Evolutionary conservation across 2,797 vertebrate genomes (phyloP), one percentile per base, ranked within the genome.

Genomic region (Vultur gryphus): DNA sequence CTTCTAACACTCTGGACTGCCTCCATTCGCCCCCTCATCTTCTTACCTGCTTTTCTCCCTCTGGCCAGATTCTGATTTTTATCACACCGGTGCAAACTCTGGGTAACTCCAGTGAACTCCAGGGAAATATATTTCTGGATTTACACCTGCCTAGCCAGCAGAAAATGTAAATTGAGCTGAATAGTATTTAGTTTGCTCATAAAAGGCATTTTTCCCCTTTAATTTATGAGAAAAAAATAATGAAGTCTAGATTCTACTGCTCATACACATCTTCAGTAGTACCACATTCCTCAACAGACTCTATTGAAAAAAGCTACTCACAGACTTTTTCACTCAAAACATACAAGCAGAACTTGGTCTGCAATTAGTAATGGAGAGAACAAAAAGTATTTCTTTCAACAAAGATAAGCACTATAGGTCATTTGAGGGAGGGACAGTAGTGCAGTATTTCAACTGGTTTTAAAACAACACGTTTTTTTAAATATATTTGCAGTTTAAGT

Each of bases 131-230:
- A 77, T 64, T 70, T 69, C 75, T 78, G 59, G 26, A 92, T 84
- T 96, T 89, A 92, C 59, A 89, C 54, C 61, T 81, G 78, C 46
- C 84, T 55, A 92, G 65, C 35, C 35, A 71, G 71, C 20, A 84
- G 41, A 93, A 97, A 96, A 95, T 62, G 72, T 70, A 64, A 83
- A 92, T 39, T 81, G 43, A 87, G 64, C 31, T 31, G 49, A 90
- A 82, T 4, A 49, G 28, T 58, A 66, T 72, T 94, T 66, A 35
- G 31, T 79, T 90, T 71, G 62, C 49, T 85, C 64, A 81, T 43
- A 90, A 88, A 91, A 80, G 24, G n/a, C 10, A n/a, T 64, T 82
- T 81, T 66, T 25, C 0, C 26, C 43, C 49, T 80, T 80, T 58
- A 61, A 58, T 89, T 84, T 77, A 79, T 82, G 79, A 81, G 44